phyloP scores from a whole-genome alignment of 2,797 vertebrate genomes.

The Lerista edwardsae region DNA sequence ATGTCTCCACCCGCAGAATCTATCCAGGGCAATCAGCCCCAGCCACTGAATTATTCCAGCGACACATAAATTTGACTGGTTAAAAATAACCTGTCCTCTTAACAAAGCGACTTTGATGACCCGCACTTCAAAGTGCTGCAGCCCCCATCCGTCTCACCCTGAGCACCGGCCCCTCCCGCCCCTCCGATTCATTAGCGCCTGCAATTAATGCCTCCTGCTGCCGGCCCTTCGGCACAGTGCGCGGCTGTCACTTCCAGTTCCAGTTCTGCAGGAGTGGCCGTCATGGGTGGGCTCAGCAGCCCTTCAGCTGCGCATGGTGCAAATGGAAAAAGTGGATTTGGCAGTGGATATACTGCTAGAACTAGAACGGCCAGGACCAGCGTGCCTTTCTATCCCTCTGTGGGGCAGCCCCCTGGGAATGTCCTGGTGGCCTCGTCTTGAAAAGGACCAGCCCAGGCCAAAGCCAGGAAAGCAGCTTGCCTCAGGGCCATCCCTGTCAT shows the following conservation, averaged over 20 bases:
- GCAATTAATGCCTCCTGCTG: not conserved
- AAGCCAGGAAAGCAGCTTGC: no score
- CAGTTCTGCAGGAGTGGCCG: no score
- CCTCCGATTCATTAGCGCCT: not conserved
- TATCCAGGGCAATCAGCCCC: not conserved
- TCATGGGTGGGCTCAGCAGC: not conserved
- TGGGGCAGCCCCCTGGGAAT: no score
- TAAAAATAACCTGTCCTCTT: slow-evolving; percentile 12
- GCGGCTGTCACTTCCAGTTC: not conserved
- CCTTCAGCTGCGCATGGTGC: rapidly evolving
- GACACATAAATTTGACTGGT: not conserved
- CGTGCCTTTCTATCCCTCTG: no score
- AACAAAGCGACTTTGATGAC: slow-evolving; percentile 3
- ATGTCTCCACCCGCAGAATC: not conserved
- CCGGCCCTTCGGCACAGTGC: no score
- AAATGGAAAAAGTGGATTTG: not conserved
- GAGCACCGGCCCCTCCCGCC: not conserved
- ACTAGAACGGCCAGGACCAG: no score
- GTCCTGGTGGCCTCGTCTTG: no score
- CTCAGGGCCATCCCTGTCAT: no score
- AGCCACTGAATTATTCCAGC: not conserved
- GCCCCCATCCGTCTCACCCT: no score
- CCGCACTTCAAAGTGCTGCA: not conserved
- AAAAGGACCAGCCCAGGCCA: no score
- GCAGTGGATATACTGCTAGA: no score